Evolutionary conservation across 2,888 invertebrate genomes (phyloP).

Genomic region (Notodonta ziczac): DNA sequence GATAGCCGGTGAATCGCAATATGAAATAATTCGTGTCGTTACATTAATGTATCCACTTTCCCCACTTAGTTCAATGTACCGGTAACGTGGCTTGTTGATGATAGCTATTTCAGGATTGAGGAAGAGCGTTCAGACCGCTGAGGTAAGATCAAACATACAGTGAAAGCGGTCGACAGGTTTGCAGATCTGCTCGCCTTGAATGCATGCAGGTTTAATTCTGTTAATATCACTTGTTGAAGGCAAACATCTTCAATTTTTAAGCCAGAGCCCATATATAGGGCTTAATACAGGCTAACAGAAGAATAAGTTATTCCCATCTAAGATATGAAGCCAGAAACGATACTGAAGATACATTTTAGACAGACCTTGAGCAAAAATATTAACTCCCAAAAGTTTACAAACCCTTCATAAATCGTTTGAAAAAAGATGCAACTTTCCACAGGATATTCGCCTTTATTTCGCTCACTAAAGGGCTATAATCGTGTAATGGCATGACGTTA

Average conservation of each 20-base stretch:
- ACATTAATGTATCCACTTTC: conserved; percentile 39
- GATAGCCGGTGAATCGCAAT: conserved; percentile 27
- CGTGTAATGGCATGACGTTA: background rate
- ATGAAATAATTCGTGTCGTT: conserved; percentile 37
- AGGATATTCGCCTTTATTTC: background rate
- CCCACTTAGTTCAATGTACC: background rate
- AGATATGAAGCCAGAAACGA: too few relatives aligned
- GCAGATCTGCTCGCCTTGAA: too few relatives aligned
- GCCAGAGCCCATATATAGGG: too few relatives aligned
- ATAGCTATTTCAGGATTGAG: background rate
- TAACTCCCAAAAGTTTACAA: background rate
- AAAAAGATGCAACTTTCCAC: background rate
- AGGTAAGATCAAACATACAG: background rate
- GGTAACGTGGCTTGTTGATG: background rate
- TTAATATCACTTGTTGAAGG: too few relatives aligned
- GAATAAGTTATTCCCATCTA: too few relatives aligned
- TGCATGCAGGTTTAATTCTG: too few relatives aligned
- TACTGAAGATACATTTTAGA: background rate
- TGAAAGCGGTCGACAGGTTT: too few relatives aligned
- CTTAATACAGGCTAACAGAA: too few relatives aligned
- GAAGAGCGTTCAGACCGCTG: background rate
- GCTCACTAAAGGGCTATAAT: background rate
- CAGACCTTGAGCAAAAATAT: background rate
- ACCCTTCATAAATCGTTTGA: background rate
- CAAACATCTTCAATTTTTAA: too few relatives aligned